phyloP scores from a whole-genome alignment of 2,888 invertebrate species.

The Erannis defoliaria region DNA sequence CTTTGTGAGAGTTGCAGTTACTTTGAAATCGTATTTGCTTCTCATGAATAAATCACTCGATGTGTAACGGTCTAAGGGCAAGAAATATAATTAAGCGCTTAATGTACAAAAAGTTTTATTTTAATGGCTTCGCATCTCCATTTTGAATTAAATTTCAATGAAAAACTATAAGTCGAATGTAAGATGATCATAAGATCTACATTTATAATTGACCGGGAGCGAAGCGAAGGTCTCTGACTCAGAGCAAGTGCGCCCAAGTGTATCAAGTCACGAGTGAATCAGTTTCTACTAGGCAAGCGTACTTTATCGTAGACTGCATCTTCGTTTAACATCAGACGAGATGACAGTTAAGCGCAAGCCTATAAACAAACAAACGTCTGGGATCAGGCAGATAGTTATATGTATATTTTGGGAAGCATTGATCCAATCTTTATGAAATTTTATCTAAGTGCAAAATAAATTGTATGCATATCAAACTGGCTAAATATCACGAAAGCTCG shows the following conservation, averaged over 20 bases:
- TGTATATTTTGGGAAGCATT: too few species aligned
- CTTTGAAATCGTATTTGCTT: not conserved
- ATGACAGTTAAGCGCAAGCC: too few species aligned
- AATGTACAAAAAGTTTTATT: not conserved
- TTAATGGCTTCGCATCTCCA: slow-evolving; percentile 4
- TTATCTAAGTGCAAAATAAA: not conserved
- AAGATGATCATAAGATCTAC: too few species aligned
- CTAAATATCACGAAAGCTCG: slow-evolving; percentile 29
- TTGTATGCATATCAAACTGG: slow-evolving; percentile 14
- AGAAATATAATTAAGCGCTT: slow-evolving; percentile 10
- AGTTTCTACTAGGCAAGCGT: too few species aligned
- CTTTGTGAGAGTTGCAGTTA: slow-evolving; percentile 4
- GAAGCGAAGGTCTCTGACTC: too few species aligned
- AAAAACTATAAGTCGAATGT: not conserved
- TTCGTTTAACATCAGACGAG: too few species aligned
- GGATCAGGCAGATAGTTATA: too few species aligned
- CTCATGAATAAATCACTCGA: slow-evolving; percentile 18
- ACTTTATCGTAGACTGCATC: too few species aligned
- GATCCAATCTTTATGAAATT: not conserved
- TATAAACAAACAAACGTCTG: too few species aligned
- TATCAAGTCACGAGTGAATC: too few species aligned
- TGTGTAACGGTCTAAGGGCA: slow-evolving; percentile 17
- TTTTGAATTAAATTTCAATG: not conserved
- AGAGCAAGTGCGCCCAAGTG: too few species aligned
- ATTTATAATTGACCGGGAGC: too few species aligned